Percentiles rank a stretch among this genome's conserved stretches.
These are phyloP conservation scores for Erpornis zantholeuca DNA, from an alignment of 2,113 vertebrate genomes.

Conservation along the genomic window DNA sequence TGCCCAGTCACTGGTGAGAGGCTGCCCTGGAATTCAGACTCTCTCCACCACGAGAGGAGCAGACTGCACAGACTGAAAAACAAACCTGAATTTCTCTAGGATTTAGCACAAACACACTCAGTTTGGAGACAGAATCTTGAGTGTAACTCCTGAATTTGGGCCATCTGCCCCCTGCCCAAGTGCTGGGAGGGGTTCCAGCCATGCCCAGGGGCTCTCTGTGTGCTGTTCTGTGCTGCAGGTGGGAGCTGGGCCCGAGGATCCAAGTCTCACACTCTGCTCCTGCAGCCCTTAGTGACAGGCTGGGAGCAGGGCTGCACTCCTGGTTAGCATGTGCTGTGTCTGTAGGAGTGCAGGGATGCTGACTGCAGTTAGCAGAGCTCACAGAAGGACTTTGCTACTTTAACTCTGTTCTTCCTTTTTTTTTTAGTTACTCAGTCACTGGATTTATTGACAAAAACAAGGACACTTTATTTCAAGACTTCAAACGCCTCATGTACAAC, in stretches of 20 bases:
- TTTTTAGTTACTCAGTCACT: slow-evolving; percentile 87
- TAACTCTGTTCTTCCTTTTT: neutral
- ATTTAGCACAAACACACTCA: neutral
- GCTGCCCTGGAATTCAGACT: neutral
- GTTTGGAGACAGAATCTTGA: neutral
- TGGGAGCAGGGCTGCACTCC: neutral
- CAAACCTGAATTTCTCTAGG: neutral
- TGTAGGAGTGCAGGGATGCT: neutral
- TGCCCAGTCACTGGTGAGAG: neutral
- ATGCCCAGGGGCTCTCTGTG: neutral
- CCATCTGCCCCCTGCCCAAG: neutral
- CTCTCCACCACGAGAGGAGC: neutral
- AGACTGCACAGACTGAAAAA: neutral
- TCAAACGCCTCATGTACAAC: slow-evolving; percentile 98
- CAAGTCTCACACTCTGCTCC: neutral
- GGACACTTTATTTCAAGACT: slow-evolving; percentile 98
- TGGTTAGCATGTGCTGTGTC: neutral
- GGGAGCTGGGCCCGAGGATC: neutral
- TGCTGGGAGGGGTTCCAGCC: neutral
- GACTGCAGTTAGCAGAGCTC: neutral
- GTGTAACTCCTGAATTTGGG: neutral
- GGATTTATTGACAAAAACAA: slow-evolving; percentile 99
- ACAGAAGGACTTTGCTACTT: neutral
- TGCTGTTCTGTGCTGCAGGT: neutral
- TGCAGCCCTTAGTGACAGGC: neutral